A percentile compares a stretch with the other conserved stretches of the same genome.
These are phyloP conservation scores for Synanthedon tipuliformis DNA, from an alignment of 2,888 invertebrate species.

Conservation along the genomic window DNA sequence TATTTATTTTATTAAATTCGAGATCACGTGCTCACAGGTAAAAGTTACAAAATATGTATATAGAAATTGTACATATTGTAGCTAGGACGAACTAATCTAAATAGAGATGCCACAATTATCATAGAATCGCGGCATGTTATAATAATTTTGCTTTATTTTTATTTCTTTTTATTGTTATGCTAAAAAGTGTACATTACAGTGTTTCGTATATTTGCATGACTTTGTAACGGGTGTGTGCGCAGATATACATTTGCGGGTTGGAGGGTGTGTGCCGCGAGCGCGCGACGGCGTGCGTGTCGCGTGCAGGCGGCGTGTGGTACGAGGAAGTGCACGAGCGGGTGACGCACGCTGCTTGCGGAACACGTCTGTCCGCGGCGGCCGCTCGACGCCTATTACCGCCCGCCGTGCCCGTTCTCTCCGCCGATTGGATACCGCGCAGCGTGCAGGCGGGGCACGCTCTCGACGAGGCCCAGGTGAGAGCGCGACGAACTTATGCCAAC, in stretches of 20 bases:
- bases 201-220: neutral
- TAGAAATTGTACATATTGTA: too few relatives aligned
- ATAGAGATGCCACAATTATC: too few relatives aligned
- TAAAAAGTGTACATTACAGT: too few relatives aligned
- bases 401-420: constrained; percentile 73
- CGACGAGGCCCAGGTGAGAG: constrained; percentile 34
- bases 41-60: too few relatives aligned
- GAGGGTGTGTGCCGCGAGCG: constrained; percentile 48
- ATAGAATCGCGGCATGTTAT: too few relatives aligned
- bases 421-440: constrained; percentile 83
- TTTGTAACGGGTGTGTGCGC: neutral
- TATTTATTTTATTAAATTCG: too few relatives aligned
- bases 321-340: constrained; percentile 78
- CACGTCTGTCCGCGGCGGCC: constrained; percentile 39
- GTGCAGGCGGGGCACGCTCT: constrained; percentile 57
- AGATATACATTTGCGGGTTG: constrained; percentile 53
- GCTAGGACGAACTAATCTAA: too few relatives aligned
- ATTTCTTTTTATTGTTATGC: too few relatives aligned
- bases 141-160: too few relatives aligned
- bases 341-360: constrained; percentile 84
- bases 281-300: constrained; percentile 42
- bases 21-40: too few relatives aligned
- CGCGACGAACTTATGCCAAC: too few relatives aligned
- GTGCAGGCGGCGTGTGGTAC: constrained; percentile 86
- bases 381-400: constrained; percentile 17